These are phyloP conservation scores for Pristionchus japonicus DNA, from an alignment of 2,888 invertebrate genomes.

Conservation along the genomic window DNA sequence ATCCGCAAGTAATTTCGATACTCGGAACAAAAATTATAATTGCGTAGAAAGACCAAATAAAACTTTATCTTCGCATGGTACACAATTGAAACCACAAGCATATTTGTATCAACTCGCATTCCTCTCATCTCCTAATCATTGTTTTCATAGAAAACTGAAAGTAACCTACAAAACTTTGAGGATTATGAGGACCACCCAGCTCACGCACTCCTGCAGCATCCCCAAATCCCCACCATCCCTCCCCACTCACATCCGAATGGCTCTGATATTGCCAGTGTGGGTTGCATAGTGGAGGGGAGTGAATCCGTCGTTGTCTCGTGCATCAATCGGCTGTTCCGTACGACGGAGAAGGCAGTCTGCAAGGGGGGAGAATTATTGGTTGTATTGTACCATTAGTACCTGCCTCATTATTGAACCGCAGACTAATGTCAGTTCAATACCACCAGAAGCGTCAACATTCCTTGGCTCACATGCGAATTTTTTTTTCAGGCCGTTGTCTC, in stretches of 20 bases:
- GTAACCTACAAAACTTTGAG: no score
- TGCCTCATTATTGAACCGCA: not conserved
- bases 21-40: no score
- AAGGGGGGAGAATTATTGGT: not conserved
- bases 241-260: slow-evolving; percentile 25
- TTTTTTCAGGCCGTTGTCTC: not conserved
- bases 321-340: slow-evolving; percentile 39
- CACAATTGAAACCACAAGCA: no score
- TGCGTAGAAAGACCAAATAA: no score
- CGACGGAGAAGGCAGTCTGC: slow-evolving; percentile 22
- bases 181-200: no score
- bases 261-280: slow-evolving; percentile 28
- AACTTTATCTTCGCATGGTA: no score
- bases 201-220: no score
- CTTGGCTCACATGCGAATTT: not conserved
- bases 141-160: no score
- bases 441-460: not conserved
- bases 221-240: not conserved
- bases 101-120: no score
- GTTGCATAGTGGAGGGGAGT: slow-evolving; percentile 48
- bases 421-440: not conserved
- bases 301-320: slow-evolving; percentile 47
- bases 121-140: no score
- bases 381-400: not conserved
- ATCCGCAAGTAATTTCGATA: no score